phyloP scores from a whole-genome alignment of 2,797 vertebrate genomes.

The Channallabes apus region DNA sequence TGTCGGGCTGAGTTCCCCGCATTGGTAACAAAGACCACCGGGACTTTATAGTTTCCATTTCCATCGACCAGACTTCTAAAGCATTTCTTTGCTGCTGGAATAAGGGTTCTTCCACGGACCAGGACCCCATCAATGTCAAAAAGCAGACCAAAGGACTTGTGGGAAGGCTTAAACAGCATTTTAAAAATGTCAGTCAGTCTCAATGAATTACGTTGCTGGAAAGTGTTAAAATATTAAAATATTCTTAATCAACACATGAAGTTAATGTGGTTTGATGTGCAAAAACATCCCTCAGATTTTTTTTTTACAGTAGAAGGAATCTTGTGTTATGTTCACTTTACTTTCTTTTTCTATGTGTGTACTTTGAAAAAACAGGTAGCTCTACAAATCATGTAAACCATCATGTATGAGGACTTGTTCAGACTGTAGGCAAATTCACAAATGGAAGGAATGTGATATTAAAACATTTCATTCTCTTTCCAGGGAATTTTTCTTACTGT shows the following conservation, averaged over 20 bases:
- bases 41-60: constrained; percentile 81
- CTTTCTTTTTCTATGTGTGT: not conserved
- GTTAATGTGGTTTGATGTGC: not conserved
- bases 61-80: constrained; percentile 80
- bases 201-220: not conserved
- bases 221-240: not conserved
- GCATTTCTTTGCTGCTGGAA: constrained; percentile 86
- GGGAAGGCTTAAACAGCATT: not conserved
- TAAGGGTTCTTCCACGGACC: constrained; percentile 83
- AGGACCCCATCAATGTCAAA: constrained; percentile 95
- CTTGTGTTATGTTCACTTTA: not conserved
- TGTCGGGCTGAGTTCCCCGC: constrained; percentile 88
- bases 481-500: too few species aligned
- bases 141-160: constrained; percentile 84
- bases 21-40: constrained; percentile 94
- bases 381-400: not conserved
- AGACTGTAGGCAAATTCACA: too few species aligned
- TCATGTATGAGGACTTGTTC: not conserved
- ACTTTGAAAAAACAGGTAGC: not conserved
- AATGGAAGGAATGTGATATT: too few species aligned
- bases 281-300: not conserved
- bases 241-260: not conserved
- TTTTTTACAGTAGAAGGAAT: not conserved
- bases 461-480: too few species aligned
- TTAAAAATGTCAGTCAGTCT: not conserved